These are phyloP conservation scores for Lophotriccus pileatus DNA, from an alignment of 2,797 vertebrate species.

Conservation along the genomic window DNA sequence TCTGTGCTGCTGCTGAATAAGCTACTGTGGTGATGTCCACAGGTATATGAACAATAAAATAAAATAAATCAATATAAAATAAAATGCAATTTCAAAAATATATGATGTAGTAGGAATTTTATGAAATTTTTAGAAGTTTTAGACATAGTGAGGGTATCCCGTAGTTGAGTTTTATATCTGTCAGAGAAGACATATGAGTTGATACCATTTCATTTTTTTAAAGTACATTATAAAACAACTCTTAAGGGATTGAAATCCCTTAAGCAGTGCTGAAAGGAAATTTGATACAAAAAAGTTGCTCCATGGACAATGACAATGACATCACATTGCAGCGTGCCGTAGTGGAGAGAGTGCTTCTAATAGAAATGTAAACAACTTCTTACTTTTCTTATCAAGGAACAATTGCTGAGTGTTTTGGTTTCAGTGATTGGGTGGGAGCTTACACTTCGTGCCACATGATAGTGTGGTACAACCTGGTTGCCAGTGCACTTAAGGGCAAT, in stretches of 20 bases:
- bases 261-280: neutral
- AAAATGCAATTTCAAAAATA: neutral
- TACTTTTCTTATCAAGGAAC: neutral
- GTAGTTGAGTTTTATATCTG: neutral
- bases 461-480: neutral
- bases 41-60: neutral
- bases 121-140: neutral
- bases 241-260: neutral
- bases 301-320: neutral
- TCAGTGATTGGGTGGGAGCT: neutral
- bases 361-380: neutral
- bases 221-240: neutral
- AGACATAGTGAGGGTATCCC: neutral
- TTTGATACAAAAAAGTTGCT: neutral
- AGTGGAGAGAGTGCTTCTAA: neutral
- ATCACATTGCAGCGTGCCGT: neutral
- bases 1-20: neutral
- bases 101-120: neutral
- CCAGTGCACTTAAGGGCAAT: neutral
- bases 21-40: neutral
- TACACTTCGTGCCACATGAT: neutral
- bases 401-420: neutral
- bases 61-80: neutral
- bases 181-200: neutral
- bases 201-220: neutral